Evolutionary conservation across 1,140 invertebrate species (phyloP), one percentile per base, ranked within the genome.

Genomic region (Hyposmocoma kahamanoa): DNA sequence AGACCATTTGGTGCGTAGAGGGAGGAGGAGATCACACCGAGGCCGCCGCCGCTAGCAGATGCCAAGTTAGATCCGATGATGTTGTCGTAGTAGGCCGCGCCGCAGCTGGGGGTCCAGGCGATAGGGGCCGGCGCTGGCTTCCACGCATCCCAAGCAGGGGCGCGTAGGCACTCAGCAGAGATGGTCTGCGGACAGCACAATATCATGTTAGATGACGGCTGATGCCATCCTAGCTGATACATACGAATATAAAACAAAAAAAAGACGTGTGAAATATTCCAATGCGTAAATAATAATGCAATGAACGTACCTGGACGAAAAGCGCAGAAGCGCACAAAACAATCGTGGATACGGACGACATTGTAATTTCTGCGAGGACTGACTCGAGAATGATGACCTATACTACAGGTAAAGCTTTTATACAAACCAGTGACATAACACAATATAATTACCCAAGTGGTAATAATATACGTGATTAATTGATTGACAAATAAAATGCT

Each of bases 1-100:
- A 74, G 21, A 0, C 72, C 74, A 11, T 42, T 63, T 1, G 62
- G 56, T 8, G 67, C 41, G 0, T 62, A 50, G 0, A 67, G 53
- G 1, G 65, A 70, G 5, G 42, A 26, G 30, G 59, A 63, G 2
- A 53, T 62, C 0, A 72, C 58, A 22, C 48, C 22, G 1, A 77
- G 57, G 21, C 57, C 51, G 10, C 38, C 38, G 22, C 38, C 38
- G 38, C 19, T 41, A 20, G 38, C 1, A 3, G 38, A 20, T 10
- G 38, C 38, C 3, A 21, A n/a, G n/a, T n/a, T n/a, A n/a, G n/a
- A n/a, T n/a, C n/a, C n/a, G n/a, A n/a, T n/a, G n/a, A n/a, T n/a
- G n/a, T n/a, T n/a, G n/a, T n/a, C n/a, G n/a, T n/a, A n/a, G n/a
- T n/a, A n/a, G n/a, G n/a, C n/a, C n/a, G n/a, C n/a, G n/a, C n/a